Evolutionary conservation across 2,797 vertebrate genomes (phyloP).

Genomic region (Adrianichthys oophorus): DNA sequence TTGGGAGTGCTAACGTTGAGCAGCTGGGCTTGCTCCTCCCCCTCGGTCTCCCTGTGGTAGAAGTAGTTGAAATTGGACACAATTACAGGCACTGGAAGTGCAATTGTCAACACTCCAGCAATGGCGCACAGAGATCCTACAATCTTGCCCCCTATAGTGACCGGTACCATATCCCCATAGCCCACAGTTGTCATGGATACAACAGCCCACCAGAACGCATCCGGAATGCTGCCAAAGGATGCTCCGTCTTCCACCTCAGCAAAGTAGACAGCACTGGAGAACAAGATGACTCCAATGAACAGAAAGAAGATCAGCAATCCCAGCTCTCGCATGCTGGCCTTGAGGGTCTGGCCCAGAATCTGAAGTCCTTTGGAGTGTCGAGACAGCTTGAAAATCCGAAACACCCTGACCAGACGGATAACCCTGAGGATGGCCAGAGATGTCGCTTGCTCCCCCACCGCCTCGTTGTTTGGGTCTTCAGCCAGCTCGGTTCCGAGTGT

Average conservation of each 20-base stretch:
- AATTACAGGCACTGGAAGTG: constrained; percentile 98
- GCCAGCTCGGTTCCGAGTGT: constrained; percentile 97
- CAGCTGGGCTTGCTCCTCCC: constrained; percentile 98
- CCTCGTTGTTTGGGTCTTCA: constrained; percentile 85
- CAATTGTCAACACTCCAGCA: constrained; percentile 98
- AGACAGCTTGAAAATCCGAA: constrained; percentile 99
- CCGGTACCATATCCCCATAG: constrained; percentile 99
- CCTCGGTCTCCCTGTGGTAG: constrained; percentile 99
- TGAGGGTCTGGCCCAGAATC: constrained; percentile 98
- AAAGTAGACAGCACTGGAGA: constrained; percentile 98
- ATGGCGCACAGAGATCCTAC: constrained; percentile 99
- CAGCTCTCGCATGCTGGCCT: constrained; percentile 98
- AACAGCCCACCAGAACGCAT: constrained; percentile 99
- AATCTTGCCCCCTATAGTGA: constrained; percentile 99
- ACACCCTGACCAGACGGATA: constrained; percentile 98
- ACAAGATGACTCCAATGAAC: constrained; percentile 99
- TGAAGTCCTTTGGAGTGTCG: constrained; percentile 99
- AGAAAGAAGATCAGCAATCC: constrained; percentile 99
- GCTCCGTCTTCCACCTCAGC: constrained; percentile 95
- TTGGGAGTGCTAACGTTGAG: constrained; percentile 97
- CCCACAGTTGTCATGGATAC: constrained; percentile 99
- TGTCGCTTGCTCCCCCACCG: constrained; percentile 95
- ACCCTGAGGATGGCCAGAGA: constrained; percentile 99
- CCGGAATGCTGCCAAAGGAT: constrained; percentile 96
- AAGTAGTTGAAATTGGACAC: constrained; percentile 99